phyloP scores from a whole-genome alignment of 2,113 vertebrate species.

The Varanus salvator region DNA sequence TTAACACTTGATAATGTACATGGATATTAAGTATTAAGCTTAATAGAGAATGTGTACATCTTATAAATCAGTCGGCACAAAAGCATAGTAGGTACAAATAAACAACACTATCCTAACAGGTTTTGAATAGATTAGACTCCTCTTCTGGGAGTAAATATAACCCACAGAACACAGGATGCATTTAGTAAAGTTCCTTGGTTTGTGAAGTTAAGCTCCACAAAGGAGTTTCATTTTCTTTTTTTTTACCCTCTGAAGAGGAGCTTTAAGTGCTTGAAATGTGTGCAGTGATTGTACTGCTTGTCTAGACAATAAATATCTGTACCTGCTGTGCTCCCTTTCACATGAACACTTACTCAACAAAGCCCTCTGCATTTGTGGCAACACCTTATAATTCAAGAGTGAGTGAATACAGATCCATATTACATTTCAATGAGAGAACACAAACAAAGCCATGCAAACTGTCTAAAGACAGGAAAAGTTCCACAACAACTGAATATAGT shows the following conservation, averaged over 20 bases:
- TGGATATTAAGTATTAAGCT: not conserved
- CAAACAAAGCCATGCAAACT: slow-evolving; percentile 60
- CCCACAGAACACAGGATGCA: not conserved
- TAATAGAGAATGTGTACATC: not conserved
- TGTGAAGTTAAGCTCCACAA: not conserved
- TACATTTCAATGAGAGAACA: slow-evolving; percentile 54
- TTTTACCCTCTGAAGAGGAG: not conserved
- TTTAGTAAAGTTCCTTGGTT: not conserved
- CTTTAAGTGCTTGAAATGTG: not conserved
- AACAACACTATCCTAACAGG: not conserved
- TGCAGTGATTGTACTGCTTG: not conserved
- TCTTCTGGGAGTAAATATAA: not conserved
- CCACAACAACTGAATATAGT: slow-evolving; percentile 42
- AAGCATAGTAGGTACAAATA: not conserved
- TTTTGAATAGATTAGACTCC: not conserved
- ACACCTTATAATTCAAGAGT: not conserved
- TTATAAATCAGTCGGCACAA: not conserved
- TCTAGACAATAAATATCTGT: not conserved
- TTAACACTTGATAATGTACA: slow-evolving; percentile 11
- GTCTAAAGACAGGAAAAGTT: not conserved
- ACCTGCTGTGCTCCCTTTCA: not conserved
- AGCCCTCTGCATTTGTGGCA: not conserved
- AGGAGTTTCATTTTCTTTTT: not conserved
- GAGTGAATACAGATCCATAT: slow-evolving; percentile 32
- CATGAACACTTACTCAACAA: not conserved